Conservation (phyloP, 53 echinoderm and acorn worm genomes). For the Zoroaster sp. region DNA sequence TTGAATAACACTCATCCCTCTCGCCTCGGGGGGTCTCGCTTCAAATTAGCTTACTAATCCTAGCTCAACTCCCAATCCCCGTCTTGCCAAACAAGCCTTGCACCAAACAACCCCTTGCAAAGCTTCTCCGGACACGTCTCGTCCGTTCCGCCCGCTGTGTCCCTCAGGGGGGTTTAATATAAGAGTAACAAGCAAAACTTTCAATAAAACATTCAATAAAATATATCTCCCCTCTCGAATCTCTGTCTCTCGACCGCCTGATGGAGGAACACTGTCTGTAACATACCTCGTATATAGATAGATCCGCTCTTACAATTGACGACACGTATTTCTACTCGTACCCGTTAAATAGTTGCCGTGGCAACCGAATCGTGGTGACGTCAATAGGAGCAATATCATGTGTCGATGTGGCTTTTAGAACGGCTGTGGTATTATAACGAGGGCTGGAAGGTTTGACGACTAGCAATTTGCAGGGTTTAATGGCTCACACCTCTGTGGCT, state of each 20-base stretch:
- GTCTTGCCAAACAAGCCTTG: neutral
- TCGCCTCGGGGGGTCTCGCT: neutral
- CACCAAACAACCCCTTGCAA: neutral
- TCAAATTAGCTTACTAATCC: neutral
- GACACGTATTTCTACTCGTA: neutral
- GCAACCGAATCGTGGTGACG: constrained; percentile 22
- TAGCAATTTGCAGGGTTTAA: neutral
- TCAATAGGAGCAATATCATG: constrained; percentile 20
- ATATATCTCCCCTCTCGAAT: neutral
- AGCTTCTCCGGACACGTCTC: neutral
- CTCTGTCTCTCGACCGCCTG: too few relatives aligned
- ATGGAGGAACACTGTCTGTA: neutral
- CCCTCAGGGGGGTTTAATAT: neutral
- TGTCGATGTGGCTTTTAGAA: neutral
- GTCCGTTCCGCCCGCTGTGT: neutral
- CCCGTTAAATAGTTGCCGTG: constrained; percentile 23
- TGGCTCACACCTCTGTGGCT: too few relatives aligned
- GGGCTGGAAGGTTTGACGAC: neutral
- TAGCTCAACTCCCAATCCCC: neutral
- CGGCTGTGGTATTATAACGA: neutral
- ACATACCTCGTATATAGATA: neutral
- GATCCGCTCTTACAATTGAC: neutral
- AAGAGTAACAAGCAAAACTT: neutral
- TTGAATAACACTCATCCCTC: neutral
- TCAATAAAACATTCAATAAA: neutral